Evolutionary conservation across 2,797 vertebrate species (phyloP).

Genomic region (Choloepus didactylus): DNA sequence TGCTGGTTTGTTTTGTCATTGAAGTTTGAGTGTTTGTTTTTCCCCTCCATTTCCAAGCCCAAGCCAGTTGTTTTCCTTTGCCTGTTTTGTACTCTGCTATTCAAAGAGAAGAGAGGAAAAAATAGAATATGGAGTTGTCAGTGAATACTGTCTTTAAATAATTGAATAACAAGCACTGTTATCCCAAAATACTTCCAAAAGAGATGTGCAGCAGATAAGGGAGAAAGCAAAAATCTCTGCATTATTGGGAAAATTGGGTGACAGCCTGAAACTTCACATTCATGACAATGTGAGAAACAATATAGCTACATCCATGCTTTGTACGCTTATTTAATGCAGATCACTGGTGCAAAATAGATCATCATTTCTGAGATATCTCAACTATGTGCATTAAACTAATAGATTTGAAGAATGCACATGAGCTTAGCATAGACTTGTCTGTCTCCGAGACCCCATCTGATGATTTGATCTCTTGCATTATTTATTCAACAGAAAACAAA

Average conservation of each 20-base stretch:
- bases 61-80: slow-evolving; percentile 71
- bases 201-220: slow-evolving; percentile 20
- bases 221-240: slow-evolving; percentile 53
- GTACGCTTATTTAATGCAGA: background rate
- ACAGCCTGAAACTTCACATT: slow-evolving; percentile 44
- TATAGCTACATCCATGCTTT: background rate
- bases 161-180: slow-evolving; percentile 79
- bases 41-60: background rate
- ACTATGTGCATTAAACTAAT: background rate
- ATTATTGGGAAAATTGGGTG: slow-evolving; percentile 54
- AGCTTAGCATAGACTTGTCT: background rate
- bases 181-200: slow-evolving; percentile 76
- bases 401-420: background rate
- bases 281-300: background rate
- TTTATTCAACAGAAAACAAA: slow-evolving; percentile 17
- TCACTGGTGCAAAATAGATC: background rate
- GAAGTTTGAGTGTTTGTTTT: slow-evolving; percentile 11
- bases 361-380: slow-evolving; percentile 2
- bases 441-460: background rate
- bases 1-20: background rate
- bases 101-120: slow-evolving; percentile 63
- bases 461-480: slow-evolving; percentile 16
- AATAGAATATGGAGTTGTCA: slow-evolving; percentile 78
- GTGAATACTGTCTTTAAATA: slow-evolving; percentile 82
- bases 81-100: slow-evolving; percentile 61